A percentile compares a stretch with the other conserved stretches of the same genome.
These are phyloP conservation scores for Ammodytes marinus DNA, from an alignment of 2,113 vertebrate species.

Conservation along the genomic window DNA sequence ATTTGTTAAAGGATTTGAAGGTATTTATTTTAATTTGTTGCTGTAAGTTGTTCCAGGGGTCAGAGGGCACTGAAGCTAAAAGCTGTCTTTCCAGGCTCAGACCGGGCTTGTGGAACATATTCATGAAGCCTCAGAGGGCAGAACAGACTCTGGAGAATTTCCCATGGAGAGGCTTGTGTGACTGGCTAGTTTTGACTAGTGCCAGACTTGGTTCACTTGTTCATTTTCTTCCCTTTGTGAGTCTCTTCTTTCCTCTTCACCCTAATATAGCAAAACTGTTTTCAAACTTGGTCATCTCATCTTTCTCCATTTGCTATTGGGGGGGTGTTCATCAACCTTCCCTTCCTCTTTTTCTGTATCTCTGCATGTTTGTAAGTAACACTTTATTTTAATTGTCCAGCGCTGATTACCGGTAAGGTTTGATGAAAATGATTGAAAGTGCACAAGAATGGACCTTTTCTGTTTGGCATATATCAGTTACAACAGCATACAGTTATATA, in stretches of 20 bases:
- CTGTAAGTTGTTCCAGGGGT: no score
- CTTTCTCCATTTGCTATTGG: not conserved
- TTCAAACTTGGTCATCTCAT: conserved; percentile 37
- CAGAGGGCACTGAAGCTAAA: no score
- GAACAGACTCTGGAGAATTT: conserved; percentile 40
- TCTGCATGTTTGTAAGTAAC: not conserved
- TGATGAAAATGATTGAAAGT: no score
- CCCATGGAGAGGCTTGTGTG: conserved; percentile 69
- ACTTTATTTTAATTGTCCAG: not conserved
- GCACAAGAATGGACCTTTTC: no score
- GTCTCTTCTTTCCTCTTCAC: conserved; percentile 50
- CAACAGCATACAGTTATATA: no score
- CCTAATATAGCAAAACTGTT: conserved; percentile 58
- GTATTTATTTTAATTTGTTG: no score
- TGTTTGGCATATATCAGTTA: no score
- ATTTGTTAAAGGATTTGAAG: no score
- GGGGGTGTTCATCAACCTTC: not conserved
- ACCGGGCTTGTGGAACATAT: no score
- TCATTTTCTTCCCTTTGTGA: conserved; percentile 42
- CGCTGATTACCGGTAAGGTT: not conserved
- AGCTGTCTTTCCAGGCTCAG: no score
- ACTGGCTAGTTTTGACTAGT: conserved; percentile 60
- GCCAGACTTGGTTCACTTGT: conserved; percentile 57
- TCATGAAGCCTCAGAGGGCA: conserved; percentile 47
- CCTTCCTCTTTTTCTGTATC: not conserved